Percentiles rank a stretch among this genome's conserved stretches.
These are phyloP conservation scores for Sander vitreus DNA, from an alignment of 2,113 vertebrate genomes.

Conservation along the genomic window DNA sequence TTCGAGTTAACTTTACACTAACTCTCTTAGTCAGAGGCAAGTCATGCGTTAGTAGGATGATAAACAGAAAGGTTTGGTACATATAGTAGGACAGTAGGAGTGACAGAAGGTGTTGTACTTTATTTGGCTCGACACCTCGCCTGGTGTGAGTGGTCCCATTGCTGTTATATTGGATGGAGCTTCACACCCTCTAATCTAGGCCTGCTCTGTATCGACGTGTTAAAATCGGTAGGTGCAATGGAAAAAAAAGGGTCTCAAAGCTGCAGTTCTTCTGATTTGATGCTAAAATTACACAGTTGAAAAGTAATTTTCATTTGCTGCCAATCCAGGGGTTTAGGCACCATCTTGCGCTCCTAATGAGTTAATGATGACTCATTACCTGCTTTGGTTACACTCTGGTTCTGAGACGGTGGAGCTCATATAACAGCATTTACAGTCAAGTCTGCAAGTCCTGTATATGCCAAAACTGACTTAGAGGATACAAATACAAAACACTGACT, in stretches of 20 bases:
- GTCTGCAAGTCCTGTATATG: neutral
- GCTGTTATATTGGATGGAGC: conserved; percentile 11
- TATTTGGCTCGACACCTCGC: neutral
- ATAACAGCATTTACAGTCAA: conserved; percentile 1
- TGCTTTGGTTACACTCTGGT: conserved; percentile 34
- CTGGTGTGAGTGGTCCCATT: conserved; percentile 10
- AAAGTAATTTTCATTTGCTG: conserved; percentile 57
- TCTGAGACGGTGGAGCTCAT: conserved; percentile 16
- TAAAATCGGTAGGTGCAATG: neutral
- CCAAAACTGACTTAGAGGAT: neutral
- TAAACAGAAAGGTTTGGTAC: neutral
- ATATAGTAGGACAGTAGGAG: too few species aligned
- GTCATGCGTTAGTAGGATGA: neutral
- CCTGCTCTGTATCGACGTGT: neutral
- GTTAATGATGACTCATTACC: conserved; percentile 61
- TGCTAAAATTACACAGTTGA: conserved; percentile 54
- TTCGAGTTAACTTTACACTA: neutral
- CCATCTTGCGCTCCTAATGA: conserved; percentile 58
- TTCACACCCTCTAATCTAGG: neutral
- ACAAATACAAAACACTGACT: neutral
- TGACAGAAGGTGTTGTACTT: neutral
- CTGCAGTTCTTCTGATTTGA: conserved; percentile 19
- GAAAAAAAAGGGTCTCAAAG: neutral
- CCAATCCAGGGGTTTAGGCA: conserved; percentile 44
- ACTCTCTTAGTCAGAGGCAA: neutral